A percentile compares a stretch with the other conserved stretches of the same genome.
These are phyloP conservation scores for Thomomys bottae DNA, from an alignment of 2,113 vertebrate genomes.

Conservation along the genomic window DNA sequence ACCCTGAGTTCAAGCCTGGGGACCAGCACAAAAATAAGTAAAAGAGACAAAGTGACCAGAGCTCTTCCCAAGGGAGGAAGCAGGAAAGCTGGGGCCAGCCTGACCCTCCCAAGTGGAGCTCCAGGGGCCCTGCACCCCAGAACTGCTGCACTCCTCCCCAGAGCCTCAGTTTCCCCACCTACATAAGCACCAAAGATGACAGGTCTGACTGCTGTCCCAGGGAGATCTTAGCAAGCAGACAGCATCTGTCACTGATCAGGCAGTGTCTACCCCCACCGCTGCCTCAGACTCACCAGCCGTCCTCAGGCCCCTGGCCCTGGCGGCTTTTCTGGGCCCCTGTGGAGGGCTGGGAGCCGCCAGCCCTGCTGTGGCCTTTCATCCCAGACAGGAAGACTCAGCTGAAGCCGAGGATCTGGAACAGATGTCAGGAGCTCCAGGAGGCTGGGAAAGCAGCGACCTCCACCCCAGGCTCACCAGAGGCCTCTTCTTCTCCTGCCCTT, in stretches of 20 bases:
- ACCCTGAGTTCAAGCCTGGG: neutral
- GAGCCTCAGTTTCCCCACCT: neutral
- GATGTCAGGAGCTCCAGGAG: constrained; percentile 83
- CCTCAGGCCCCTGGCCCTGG: neutral
- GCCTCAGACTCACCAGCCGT: no score
- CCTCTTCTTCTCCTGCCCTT: neutral
- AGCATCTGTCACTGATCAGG: no score
- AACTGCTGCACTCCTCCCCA: neutral
- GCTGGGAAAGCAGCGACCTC: constrained; percentile 89
- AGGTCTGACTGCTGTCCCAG: neutral
- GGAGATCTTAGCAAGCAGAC: neutral
- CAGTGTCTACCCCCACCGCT: no score
- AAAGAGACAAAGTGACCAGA: neutral
- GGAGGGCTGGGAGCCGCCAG: neutral
- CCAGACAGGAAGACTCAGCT: constrained; percentile 84
- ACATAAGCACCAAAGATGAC: neutral
- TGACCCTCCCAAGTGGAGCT: no score
- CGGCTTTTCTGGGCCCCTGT: neutral
- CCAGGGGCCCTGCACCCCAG: neutral
- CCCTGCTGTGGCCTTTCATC: constrained; percentile 73
- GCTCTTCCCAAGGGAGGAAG: neutral
- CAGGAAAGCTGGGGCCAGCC: neutral
- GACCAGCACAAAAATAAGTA: neutral
- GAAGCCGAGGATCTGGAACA: constrained; percentile 85
- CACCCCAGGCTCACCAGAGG: neutral